Conservation (phyloP, 2,113 vertebrate genomes). For the Serilophus lunatus region DNA sequence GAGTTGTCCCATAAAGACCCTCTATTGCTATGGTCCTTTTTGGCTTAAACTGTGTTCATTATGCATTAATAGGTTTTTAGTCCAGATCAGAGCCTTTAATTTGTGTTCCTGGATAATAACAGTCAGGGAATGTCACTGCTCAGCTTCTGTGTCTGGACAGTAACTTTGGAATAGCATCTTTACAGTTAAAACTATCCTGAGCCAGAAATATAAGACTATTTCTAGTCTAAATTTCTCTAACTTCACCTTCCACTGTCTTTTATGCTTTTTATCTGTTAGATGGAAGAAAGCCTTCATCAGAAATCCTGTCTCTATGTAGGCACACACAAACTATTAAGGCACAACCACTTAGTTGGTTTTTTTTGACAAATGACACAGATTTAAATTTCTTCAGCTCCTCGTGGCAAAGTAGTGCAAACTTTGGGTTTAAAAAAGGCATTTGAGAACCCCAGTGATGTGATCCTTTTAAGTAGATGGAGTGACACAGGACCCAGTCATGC, state of each 20-base stretch:
- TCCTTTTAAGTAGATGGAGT: not conserved
- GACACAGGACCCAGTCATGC: not conserved
- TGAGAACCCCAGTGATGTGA: not conserved
- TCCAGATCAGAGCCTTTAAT: not conserved
- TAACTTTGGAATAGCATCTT: not conserved
- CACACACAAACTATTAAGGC: not conserved
- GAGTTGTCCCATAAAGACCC: not conserved
- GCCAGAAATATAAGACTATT: not conserved
- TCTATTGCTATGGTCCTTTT: not conserved
- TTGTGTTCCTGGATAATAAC: not conserved
- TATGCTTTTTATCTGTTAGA: conserved; percentile 11
- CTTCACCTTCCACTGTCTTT: not conserved
- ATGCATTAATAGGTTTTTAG: not conserved
- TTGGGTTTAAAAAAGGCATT: not conserved
- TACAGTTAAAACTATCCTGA: not conserved
- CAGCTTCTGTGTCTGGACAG: not conserved
- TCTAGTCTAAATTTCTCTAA: not conserved
- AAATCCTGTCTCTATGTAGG: not conserved
- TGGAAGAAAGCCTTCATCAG: not conserved
- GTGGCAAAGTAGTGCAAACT: not conserved
- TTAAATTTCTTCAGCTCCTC: not conserved
- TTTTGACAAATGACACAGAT: not conserved
- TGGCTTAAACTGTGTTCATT: not conserved
- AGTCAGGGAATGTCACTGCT: rapidly evolving
- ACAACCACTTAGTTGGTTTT: not conserved